Evolutionary conservation across 1,140 invertebrate species (phyloP), one percentile per base, ranked within the genome.

Genomic region (Pinna nobilis): DNA sequence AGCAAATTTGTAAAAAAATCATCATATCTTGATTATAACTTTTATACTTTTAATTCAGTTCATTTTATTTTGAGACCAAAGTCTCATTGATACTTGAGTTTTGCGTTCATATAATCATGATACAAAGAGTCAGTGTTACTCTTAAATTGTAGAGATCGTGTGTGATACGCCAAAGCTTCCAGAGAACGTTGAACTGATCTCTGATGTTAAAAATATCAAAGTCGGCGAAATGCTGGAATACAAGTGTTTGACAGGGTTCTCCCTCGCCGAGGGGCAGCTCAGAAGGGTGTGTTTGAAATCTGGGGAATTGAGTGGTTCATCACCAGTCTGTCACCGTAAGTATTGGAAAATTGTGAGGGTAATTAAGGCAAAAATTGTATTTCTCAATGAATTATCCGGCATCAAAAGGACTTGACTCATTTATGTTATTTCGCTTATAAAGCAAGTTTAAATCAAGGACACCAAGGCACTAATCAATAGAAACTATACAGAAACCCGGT

Each of bases 221-320:
- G 39, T 50, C 25, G 70, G 70, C 13, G 35, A 20, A 18, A 53
- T 72, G 35, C n/a, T 72, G 20, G 61, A 72, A 44, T 72, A 72
- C 25, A 41, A 39, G 11, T 72, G 70, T 37, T 35, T 28, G 25
- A 32, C 64, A 2, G 51, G 61, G 6, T 72, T 51, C 20, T 30
- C 37, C 15, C 37, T 65, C 3, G n/a, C 1, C 20, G 50, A 32
- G 18, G 70, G 70, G 35, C 28, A 65, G 30, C 32, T 72, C 0
- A 13, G 61, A n/a, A 55, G 61, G 35, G 59, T 53, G 7, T 72
- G 70, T 47, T 35, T 72, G 13, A 3, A 44, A 28, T 41, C 30
- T 4, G 51, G 51, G 11, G 9, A 33, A 11, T 32, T 72, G 1
- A 65, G 50, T 11, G 70, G 70, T 13, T 3, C 28, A 32, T 9